These are phyloP conservation scores for Tympanoctomys barrerae DNA, from an alignment of 2,797 vertebrate genomes.

Conservation along the genomic window DNA sequence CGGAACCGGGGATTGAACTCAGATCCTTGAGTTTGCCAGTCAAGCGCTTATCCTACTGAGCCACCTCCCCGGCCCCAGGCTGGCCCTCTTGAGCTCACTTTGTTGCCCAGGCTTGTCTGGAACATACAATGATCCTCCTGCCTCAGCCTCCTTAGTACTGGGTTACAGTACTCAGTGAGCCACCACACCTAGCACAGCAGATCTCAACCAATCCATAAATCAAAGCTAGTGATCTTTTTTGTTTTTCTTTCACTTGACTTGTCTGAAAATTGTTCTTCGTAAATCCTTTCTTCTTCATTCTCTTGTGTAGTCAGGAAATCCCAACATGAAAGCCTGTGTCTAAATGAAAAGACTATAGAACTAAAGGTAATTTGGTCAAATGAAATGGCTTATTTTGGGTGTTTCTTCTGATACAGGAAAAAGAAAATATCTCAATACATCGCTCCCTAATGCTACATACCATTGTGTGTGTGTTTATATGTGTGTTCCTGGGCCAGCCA, in stretches of 20 bases:
- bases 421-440: not conserved
- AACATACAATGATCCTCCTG: too few relatives aligned
- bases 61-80: too few relatives aligned
- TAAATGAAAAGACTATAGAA: slow-evolving; percentile 27
- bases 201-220: not conserved
- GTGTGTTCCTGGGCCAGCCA: too few relatives aligned
- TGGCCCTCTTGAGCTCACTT: too few relatives aligned
- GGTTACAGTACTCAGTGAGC: too few relatives aligned
- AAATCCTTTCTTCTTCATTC: slow-evolving; percentile 15
- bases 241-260: slow-evolving; percentile 15
- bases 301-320: not conserved
- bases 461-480: not conserved
- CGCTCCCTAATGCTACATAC: not conserved
- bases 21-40: too few relatives aligned
- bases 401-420: not conserved
- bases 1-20: too few relatives aligned
- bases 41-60: too few relatives aligned
- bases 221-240: not conserved
- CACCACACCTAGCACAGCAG: too few relatives aligned
- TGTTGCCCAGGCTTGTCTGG: too few relatives aligned
- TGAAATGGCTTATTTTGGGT: not conserved
- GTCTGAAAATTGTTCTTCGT: not conserved
- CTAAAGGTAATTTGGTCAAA: slow-evolving; percentile 15
- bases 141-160: too few relatives aligned
- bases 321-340: slow-evolving; percentile 1